Percentiles rank a stretch among this genome's conserved stretches.
phyloP scores from a whole-genome alignment of 2,797 vertebrate species.

The Poecilia picta region DNA sequence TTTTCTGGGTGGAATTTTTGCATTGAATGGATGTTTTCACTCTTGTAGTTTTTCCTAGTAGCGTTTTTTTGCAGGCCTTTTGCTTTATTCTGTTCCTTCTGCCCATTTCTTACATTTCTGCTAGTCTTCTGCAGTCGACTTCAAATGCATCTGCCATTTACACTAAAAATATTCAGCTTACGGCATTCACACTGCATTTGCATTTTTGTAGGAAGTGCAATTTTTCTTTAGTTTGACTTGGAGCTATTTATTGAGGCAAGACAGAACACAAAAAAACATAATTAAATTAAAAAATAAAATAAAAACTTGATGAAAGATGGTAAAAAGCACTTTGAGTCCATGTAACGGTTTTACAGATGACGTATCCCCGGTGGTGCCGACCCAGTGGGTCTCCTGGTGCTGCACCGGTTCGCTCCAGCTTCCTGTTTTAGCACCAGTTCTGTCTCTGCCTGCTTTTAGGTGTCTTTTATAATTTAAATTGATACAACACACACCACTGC shows the following conservation, averaged over 20 bases:
- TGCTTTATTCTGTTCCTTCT: too few species aligned
- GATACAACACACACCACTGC: background rate
- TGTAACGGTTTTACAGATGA: background rate
- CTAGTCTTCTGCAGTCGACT: too few species aligned
- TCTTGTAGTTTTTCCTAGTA: too few species aligned
- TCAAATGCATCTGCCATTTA: too few species aligned
- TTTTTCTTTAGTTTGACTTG: background rate
- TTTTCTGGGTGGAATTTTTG: too few species aligned
- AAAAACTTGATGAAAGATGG: background rate
- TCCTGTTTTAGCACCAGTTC: conserved; percentile 25
- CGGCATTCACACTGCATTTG: too few species aligned
- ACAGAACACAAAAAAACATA: background rate
- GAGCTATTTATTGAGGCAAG: conserved; percentile 12
- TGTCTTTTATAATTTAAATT: conserved; percentile 17
- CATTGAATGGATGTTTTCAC: too few species aligned
- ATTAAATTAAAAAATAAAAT: background rate
- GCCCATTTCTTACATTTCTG: too few species aligned
- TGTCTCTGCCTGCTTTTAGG: background rate
- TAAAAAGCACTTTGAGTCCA: conserved; percentile 3
- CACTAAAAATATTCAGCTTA: background rate
- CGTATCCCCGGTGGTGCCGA: background rate
- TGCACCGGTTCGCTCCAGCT: background rate
- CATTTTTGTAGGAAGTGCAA: too few species aligned
- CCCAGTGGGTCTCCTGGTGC: conserved; percentile 1
- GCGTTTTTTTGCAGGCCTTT: too few species aligned